A percentile compares a stretch with the other conserved stretches of the same genome.
Conservation (phyloP, 2,797 vertebrate genomes). For the Borostomias antarcticus region DNA sequence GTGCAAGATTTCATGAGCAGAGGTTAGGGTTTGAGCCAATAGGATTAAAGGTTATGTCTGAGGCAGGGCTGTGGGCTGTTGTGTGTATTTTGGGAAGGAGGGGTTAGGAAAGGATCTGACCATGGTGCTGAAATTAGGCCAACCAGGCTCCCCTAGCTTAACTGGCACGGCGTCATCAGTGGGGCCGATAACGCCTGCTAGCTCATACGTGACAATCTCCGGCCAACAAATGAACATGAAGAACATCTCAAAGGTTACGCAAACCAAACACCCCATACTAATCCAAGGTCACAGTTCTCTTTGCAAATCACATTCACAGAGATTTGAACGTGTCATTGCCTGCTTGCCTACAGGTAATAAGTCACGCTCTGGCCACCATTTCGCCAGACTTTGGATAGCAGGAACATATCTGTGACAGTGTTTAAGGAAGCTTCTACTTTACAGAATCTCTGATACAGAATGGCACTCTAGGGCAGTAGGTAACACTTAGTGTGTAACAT, state of each 20-base stretch:
- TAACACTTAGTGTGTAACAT: background rate
- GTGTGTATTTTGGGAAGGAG: background rate
- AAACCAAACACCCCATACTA: too few relatives aligned
- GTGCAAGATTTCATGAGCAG: background rate
- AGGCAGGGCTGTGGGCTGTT: background rate
- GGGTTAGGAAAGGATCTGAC: background rate
- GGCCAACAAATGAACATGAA: background rate
- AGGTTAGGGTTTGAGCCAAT: background rate
- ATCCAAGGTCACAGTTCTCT: too few relatives aligned
- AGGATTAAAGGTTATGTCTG: background rate
- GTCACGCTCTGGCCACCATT: too few relatives aligned
- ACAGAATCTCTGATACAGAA: background rate
- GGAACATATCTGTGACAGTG: too few relatives aligned
- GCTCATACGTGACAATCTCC: too few relatives aligned
- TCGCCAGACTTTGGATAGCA: too few relatives aligned
- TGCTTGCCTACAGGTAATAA: too few relatives aligned
- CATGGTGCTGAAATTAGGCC: conserved; percentile 1
- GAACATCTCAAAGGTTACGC: background rate
- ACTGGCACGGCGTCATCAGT: background rate
- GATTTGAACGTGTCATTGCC: too few relatives aligned
- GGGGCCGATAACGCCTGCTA: background rate
- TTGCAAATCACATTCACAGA: too few relatives aligned
- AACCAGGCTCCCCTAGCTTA: background rate
- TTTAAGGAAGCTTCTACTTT: background rate
- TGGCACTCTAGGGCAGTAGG: background rate